Base-by-base conservation (phyloP, 2,888 invertebrate genomes). In the Boloria euphrosyne region DNA sequence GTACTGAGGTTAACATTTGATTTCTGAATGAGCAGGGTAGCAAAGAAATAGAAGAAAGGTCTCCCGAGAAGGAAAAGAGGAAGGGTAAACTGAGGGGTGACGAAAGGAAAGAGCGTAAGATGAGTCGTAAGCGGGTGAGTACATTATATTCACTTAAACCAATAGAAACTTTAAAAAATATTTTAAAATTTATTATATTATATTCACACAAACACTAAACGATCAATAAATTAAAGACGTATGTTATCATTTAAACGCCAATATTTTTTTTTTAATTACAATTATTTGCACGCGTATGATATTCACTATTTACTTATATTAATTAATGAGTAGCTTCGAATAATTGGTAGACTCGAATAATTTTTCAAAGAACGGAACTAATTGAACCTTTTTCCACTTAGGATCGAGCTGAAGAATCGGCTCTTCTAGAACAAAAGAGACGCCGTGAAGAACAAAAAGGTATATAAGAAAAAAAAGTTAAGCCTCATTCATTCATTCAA, bases 381-480 rank as follows among this genome's bases (percentile, higher is more conserved):
- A 31, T 16, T 43, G 43, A 51, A 63, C 31, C 50, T 38, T 46
- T 67, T 63, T 72, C 62, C 66, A 31, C 65, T 73, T 75, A 96
- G 96, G 96, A 96, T 81, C 94, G 96, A 76, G 87, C 94, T 18
- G 96, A 96, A 67, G 97, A 97, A 80, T 90, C 94, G 0, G 82
- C 93, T 38, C 80, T 93, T 46, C 88, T 93, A 54, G 97, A 97
- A 82, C 95, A 96, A 79, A 97, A 97, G 81, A 92, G 96, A 72
- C 93, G 97, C 64, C 95, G 97, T 75, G 97, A 97, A 74, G 96
- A 97, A 81, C 95, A 95, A 80, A 95, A 95, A 93, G 94, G 95
- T 96, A 86, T 58, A 69, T 14, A 31, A 4, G 14, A 49, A 27
- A 47, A 27, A 47, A 22, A 7, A 10, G 22, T 27, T 47, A 22